Evolutionary conservation across 2,797 vertebrate genomes (phyloP), one percentile per base, ranked within the genome.

Genomic region (Psittacula derbiana): DNA sequence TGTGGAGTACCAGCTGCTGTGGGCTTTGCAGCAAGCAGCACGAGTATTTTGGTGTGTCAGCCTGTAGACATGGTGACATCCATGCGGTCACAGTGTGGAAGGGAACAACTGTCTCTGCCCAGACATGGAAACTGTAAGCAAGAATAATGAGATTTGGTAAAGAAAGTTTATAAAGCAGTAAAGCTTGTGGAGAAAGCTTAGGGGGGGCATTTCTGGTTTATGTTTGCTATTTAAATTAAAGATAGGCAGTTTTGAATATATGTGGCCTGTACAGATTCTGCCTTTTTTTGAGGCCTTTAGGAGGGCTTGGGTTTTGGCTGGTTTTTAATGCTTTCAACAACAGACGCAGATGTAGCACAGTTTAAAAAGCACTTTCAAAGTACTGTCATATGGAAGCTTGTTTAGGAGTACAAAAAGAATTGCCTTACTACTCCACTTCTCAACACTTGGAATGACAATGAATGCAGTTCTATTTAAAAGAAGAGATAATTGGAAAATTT

Each of bases 301-400:
- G 40, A 91, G 28, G 33, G 12, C 50, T 82, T 82, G 7, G 0
- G 1, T 50, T 91, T 58, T 46, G 66, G 15, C 10, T 69, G 24
- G 1, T 75, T 88, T 70, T 88, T 83, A 82, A 52, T 82, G 80
- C n/a, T 95, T 81, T 73, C 82, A 91, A 58, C 55, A 47, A 66
- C 60, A 85, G 74, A 66, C 31, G 72, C 55, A 94, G 88, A 93
- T 80, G 86, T n/a, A 80, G 67, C 47, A 80, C 28, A 44, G 67
- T 65, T 91, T 80, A 10, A 80, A 91, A 95, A 85, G 60, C 27
- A n/a, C 36, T 79, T 93, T 86, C 44, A 73, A 90, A 95, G 71
- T 20, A 80, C 57, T 74, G 65, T 87, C 81, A 78, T 75, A 66
- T 66, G 60, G 73, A 90, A 80, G 14, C 18, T 60, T 80, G 60